Conservation (phyloP, 2,888 invertebrate genomes). For the Callyntrura sp. region DNA sequence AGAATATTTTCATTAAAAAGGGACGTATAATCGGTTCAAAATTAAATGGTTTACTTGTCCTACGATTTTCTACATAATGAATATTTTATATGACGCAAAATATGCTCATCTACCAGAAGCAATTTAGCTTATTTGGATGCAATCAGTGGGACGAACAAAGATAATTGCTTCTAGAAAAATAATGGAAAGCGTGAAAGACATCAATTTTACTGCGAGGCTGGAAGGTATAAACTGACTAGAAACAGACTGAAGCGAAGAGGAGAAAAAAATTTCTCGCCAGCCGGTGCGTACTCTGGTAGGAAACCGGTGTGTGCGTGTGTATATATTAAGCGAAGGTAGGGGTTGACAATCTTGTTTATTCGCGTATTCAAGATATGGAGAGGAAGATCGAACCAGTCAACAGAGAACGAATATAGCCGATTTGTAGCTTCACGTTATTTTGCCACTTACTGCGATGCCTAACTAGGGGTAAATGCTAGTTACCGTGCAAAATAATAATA, state of each 20-base stretch:
- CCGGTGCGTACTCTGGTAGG: constrained; percentile 39
- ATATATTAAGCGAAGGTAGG: neutral
- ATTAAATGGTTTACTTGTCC: too few species aligned
- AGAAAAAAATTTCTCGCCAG: constrained; percentile 43
- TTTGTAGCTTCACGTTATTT: too few species aligned
- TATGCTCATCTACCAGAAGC: neutral
- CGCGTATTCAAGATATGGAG: neutral
- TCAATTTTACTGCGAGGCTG: too few species aligned
- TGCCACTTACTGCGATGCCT: too few species aligned
- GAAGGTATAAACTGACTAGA: neutral
- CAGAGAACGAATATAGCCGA: too few species aligned
- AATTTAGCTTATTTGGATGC: neutral
- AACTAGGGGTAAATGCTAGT: too few species aligned
- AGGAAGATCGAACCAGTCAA: neutral
- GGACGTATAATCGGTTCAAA: too few species aligned
- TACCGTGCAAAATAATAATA: too few species aligned
- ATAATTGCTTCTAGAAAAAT: constrained; percentile 6
- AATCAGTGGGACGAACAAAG: neutral
- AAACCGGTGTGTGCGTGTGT: neutral
- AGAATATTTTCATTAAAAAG: neutral
- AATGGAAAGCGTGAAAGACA: neutral
- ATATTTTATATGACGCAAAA: neutral
- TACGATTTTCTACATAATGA: neutral
- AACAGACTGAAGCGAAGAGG: neutral
- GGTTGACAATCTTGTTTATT: constrained; percentile 40